Base-by-base conservation (phyloP, 2,888 invertebrate genomes). In the Tiliacea aurago region DNA sequence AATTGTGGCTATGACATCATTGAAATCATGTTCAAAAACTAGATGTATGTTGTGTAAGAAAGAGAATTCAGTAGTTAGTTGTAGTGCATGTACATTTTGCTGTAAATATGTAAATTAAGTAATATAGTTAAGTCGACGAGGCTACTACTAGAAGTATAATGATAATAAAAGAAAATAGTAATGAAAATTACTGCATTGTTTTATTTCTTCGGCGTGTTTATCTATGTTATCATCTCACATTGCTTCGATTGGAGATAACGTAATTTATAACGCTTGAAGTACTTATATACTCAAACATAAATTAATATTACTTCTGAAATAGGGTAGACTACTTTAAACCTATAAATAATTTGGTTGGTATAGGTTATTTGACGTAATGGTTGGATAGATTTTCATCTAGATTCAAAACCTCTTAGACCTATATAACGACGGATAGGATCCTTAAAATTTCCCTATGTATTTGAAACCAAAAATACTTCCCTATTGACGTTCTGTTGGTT, bases 1-100 rank as follows among this genome's bases (percentile, higher is more conserved):
- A 95, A 91, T 91, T 88, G 88, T 90, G 94, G 94, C 94, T 95
- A 94, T 94, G 93, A 93, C 83, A 89, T 88, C 84, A 86, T 88
- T 88, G 84, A 86, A 87, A 90, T 84, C 84, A 91, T 87, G 87
- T 92, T 91, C 84, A 90, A 90, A 86, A 86, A 86, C 80, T 86
- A 84, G 62, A 78, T 83, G 67, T 83, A 84, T 71, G 11, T 72
- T 55, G n/a, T 80, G 55, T 77, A 75, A 76, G 33, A 76, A 84
- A 83, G 74, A 76, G 51, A 82, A 75, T 79, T 83, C 23, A 67
- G 76, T 82, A 83, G 63, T 33, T 86, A 80, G 56, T 76, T 71
- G 69, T 73, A 87, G 69, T 75, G 74, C 64, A 75, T 92, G 90
- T 93, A 89, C 72, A 90, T 86, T 85, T 56, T 80, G 59, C 37